phyloP scores from a whole-genome alignment of 2,113 vertebrate species.

The Fulmarus glacialis region DNA sequence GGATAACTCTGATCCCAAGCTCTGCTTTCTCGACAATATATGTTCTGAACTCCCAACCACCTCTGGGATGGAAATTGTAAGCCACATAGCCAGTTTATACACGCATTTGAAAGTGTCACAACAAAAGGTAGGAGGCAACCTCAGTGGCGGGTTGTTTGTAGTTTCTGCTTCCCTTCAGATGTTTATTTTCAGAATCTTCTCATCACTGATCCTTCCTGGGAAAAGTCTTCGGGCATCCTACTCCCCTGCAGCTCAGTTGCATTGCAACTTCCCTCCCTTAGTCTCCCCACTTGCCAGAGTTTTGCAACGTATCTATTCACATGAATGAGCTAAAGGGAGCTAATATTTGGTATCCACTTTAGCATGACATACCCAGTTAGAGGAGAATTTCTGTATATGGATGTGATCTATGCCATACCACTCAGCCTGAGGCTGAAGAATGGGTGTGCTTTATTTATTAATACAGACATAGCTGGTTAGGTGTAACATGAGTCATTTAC shows the following conservation, averaged over 20 bases:
- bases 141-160: neutral
- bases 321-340: neutral
- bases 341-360: neutral
- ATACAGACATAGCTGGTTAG: neutral
- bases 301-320: neutral
- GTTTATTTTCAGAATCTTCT: neutral
- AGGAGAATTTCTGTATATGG: neutral
- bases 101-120: neutral
- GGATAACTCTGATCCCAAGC: neutral
- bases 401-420: neutral
- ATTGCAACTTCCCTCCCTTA: rapidly evolving
- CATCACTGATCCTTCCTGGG: neutral
- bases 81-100: too few species aligned
- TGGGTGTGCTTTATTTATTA: neutral
- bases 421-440: neutral
- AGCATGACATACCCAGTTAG: neutral
- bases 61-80: neutral
- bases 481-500: neutral
- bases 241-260: neutral
- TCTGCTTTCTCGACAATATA: neutral
- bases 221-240: neutral
- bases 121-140: neutral
- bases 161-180: neutral
- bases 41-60: neutral
- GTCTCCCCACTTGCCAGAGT: neutral